Base-by-base conservation (phyloP, 1,140 invertebrate species). In the Bursaphelenchus mucronatus region DNA sequence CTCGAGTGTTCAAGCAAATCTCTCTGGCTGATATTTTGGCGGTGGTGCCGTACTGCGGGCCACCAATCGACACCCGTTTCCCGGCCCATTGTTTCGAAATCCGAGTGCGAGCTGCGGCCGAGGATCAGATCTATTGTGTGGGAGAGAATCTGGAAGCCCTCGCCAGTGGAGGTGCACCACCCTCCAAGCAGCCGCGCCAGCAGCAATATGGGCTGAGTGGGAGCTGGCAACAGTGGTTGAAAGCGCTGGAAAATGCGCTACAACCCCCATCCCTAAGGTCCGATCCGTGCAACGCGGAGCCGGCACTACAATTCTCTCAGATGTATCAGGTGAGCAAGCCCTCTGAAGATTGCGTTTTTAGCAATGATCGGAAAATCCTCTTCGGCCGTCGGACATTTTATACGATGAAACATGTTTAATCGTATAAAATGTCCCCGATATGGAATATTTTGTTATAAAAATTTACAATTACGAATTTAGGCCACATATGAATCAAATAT, bases 41-140 rank as follows among this genome's bases (percentile, higher is more conserved):
- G 1, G 49, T 80, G 7, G 58, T 68, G 4, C 77, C 76, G 30
- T 68, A 81, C 56, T 66, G 76, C 30, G 78, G 78, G 5, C 64
- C 67, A 19, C 43, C 79, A 8, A 55, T 80, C 7, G 64, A 81
- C 47, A 15, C 69, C 7, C 69, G 67, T 70, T 77, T 58, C 49
- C 66, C 78, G 6, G 77, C 75, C 10, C 79, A 81, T 58, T 81
- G 70, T 45, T 80, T 80, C 51, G 78, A 81, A 51, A 76, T 81
- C 30, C 49, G 70, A 13, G 81, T 77, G 11, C 45, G 46, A n/a
- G 43, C 40, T 3, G 40, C 57, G 30, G 43, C 63, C n/a, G 40
- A 19, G 11, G 61, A 66, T 52, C 30, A 76, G 13, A 73, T 63
- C n/a, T 80, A 76, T 61, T 80, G 79, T 46, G 79, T 81, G 15